phyloP scores from a whole-genome alignment of 2,888 invertebrate genomes.

The Ecliptopera silaceata region DNA sequence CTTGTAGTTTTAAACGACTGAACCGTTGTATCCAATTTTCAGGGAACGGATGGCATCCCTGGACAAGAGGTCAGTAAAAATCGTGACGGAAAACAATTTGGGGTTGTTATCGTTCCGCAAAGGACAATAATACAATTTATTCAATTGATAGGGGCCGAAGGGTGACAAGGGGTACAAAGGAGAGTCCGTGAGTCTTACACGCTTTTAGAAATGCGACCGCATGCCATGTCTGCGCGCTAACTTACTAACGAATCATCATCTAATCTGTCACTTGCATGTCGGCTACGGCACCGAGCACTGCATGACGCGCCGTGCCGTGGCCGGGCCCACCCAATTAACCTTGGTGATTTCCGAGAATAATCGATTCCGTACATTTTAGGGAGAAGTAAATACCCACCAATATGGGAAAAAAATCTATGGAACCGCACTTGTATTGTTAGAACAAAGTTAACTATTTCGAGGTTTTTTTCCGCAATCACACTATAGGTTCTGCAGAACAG shows the following conservation, averaged over 20 bases:
- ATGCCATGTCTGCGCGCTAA: slow-evolving; percentile 33
- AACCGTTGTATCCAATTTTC: slow-evolving; percentile 60
- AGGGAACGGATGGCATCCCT: slow-evolving; percentile 97
- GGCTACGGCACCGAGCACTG: slow-evolving; percentile 8
- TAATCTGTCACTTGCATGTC: slow-evolving; percentile 32
- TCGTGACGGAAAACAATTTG: slow-evolving; percentile 4
- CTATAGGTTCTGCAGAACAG: too few species aligned
- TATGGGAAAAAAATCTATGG: too few species aligned
- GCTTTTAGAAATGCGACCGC: slow-evolving; percentile 11
- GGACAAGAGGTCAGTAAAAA: slow-evolving; percentile 89
- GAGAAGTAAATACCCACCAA: too few species aligned
- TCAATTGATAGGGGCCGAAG: slow-evolving; percentile 89
- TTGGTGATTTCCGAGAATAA: too few species aligned
- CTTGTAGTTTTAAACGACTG: background rate
- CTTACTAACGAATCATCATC: slow-evolving; percentile 35
- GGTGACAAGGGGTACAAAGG: slow-evolving; percentile 95
- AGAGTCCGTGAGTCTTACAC: slow-evolving; percentile 86
- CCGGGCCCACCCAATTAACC: slow-evolving; percentile 1
- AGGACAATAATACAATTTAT: slow-evolving; percentile 39
- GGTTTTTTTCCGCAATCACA: too few species aligned
- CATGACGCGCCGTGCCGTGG: background rate
- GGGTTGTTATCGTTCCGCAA: background rate
- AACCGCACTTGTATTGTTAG: too few species aligned
- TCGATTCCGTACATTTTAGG: too few species aligned
- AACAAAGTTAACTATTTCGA: too few species aligned